A percentile compares a stretch with the other conserved stretches of the same genome.
Conservation (phyloP, 2,797 vertebrate genomes). For the Ibycter americanus region DNA sequence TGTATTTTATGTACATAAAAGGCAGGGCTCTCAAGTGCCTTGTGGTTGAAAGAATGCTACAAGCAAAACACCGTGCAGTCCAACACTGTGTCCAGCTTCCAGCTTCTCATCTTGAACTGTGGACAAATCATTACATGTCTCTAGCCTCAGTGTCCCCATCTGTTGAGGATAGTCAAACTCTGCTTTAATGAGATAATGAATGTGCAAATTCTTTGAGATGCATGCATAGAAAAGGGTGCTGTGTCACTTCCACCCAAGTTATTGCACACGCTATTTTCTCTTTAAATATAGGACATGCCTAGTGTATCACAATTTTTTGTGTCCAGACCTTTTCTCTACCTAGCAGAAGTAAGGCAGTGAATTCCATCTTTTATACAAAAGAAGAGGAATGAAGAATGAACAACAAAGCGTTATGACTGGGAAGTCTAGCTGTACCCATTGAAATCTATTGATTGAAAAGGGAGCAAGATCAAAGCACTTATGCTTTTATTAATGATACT, state of each 20-base stretch:
- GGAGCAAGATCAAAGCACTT: background rate
- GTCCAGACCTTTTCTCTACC: background rate
- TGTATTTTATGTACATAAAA: background rate
- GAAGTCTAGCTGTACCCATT: background rate
- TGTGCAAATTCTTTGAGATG: background rate
- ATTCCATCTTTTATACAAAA: background rate
- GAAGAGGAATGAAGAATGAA: background rate
- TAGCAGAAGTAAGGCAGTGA: background rate
- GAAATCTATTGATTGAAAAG: constrained; percentile 9
- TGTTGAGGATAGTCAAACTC: background rate
- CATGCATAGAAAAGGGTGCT: background rate
- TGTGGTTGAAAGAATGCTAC: background rate
- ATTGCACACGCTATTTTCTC: background rate
- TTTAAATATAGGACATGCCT: background rate
- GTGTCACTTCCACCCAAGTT: background rate
- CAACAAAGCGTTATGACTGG: background rate
- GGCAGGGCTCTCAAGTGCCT: background rate
- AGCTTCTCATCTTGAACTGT: background rate
- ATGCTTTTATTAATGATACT: constrained; percentile 36
- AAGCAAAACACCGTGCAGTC: background rate
- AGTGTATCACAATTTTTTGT: background rate
- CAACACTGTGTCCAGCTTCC: background rate
- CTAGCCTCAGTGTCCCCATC: background rate
- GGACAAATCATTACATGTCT: background rate
- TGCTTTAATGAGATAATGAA: background rate